Percentiles rank a stretch among this genome's conserved stretches.
These are phyloP conservation scores for Formica aserva DNA, from an alignment of 2,888 invertebrate species.

Conservation along the genomic window DNA sequence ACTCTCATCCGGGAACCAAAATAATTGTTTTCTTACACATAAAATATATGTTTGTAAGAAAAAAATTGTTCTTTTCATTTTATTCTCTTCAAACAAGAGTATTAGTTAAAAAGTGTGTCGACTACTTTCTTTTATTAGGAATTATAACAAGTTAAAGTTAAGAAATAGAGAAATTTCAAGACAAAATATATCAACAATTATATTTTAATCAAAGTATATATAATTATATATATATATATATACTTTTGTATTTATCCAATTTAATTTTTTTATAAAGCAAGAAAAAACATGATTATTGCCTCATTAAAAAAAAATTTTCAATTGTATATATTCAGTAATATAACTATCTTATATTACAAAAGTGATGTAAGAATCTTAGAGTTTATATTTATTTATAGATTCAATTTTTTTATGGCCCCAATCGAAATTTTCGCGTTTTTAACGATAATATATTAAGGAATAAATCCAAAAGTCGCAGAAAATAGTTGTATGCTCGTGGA, in stretches of 20 bases:
- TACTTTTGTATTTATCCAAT: not conserved
- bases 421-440: constrained; percentile 8
- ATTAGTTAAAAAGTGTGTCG: not conserved
- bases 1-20: constrained; percentile 12
- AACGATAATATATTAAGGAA: not conserved
- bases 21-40: not conserved
- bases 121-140: not conserved
- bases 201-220: not conserved
- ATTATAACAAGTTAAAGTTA: not conserved
- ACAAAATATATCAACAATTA: not conserved
- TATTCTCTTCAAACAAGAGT: not conserved
- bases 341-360: not conserved
- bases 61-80: not conserved
- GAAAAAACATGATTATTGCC: not conserved
- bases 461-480: constrained; percentile 3
- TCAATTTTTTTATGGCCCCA: not conserved
- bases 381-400: constrained; percentile 4
- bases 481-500: not conserved
- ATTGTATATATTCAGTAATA: not conserved
- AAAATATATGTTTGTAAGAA: not conserved
- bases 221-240: too few species aligned
- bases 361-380: constrained; percentile 1
- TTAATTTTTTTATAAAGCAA: not conserved
- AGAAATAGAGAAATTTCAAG: constrained; percentile 11
- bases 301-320: not conserved